Percentiles rank a stretch among this genome's conserved stretches.
These are phyloP conservation scores for Chironomus riparius DNA, from an alignment of 2,888 invertebrate species.

Conservation along the genomic window DNA sequence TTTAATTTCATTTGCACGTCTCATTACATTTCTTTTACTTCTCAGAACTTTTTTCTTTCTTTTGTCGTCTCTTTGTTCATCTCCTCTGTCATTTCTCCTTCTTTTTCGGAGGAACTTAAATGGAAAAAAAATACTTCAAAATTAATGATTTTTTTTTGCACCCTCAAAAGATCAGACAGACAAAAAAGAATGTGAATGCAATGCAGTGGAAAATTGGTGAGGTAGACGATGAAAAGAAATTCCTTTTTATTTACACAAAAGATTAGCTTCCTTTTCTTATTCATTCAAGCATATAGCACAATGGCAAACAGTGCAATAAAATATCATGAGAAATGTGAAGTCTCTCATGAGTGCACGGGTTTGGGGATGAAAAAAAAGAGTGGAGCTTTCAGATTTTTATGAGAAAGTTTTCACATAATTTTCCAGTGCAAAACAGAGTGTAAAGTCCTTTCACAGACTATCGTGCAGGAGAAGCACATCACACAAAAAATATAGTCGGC, in stretches of 20 bases:
- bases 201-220: constrained; percentile 20
- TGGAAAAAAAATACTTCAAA: not conserved
- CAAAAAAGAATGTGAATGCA: not conserved
- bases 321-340: too few relatives aligned
- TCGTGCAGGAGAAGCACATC: too few relatives aligned
- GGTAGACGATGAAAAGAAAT: not conserved
- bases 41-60: not conserved
- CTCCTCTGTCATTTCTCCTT: not conserved
- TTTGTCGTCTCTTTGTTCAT: not conserved
- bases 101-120: not conserved
- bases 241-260: constrained; percentile 9
- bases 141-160: not conserved
- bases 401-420: not conserved
- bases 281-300: not conserved
- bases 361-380: too few relatives aligned
- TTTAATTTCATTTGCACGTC: constrained; percentile 22
- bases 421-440: not conserved
- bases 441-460: not conserved
- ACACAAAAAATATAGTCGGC: too few relatives aligned
- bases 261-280: constrained; percentile 5
- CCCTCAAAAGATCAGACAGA: not conserved
- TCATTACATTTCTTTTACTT: constrained; percentile 5
- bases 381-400: not conserved
- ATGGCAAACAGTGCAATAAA: not conserved
- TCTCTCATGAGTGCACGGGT: too few relatives aligned